phyloP scores from a whole-genome alignment of 92 coral and sea anemone species.

The Desmophyllum pertusum region DNA sequence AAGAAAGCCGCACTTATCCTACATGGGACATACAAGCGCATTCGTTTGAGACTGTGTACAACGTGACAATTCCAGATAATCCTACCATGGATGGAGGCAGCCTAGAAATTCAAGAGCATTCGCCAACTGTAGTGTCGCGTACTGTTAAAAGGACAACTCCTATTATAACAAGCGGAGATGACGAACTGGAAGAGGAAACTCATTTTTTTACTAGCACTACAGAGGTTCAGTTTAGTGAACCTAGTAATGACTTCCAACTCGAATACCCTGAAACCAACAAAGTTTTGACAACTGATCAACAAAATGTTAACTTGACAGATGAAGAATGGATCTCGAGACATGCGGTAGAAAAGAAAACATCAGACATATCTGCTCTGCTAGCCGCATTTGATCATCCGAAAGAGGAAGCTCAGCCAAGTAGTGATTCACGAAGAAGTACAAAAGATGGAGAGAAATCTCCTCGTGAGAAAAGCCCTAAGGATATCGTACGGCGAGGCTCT shows the following conservation, averaged over 20 bases:
- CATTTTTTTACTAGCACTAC: not conserved
- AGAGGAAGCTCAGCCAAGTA: conserved; percentile 5
- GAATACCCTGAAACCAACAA: conserved; percentile 7
- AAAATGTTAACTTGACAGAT: not conserved
- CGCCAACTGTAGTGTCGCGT: conserved; percentile 31
- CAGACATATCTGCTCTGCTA: conserved; percentile 15
- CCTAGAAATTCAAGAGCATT: conserved; percentile 5
- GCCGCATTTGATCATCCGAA: conserved; percentile 10
- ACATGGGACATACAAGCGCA: conserved; percentile 35
- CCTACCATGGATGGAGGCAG: not conserved
- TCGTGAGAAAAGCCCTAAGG: conserved; percentile 36
- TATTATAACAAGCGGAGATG: not conserved
- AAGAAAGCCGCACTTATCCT: not conserved
- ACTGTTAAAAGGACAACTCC: conserved; percentile 7
- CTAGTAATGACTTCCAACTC: conserved; percentile 11
- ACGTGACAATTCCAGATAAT: conserved; percentile 14
- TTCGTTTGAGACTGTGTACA: conserved; percentile 21
- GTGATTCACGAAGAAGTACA: not conserved
- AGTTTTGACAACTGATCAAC: not conserved
- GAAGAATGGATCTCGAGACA: conserved; percentile 31
- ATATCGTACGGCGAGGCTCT: conserved; percentile 32
- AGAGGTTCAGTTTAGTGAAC: conserved; percentile 17
- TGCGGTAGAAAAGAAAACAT: conserved; percentile 15
- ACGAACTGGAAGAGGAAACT: not conserved
- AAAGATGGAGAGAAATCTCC: conserved; percentile 26